A percentile compares a stretch with the other conserved stretches of the same genome.
Evolutionary conservation across 2,113 vertebrate species (phyloP).

Genomic region (Labeo rohita): DNA sequence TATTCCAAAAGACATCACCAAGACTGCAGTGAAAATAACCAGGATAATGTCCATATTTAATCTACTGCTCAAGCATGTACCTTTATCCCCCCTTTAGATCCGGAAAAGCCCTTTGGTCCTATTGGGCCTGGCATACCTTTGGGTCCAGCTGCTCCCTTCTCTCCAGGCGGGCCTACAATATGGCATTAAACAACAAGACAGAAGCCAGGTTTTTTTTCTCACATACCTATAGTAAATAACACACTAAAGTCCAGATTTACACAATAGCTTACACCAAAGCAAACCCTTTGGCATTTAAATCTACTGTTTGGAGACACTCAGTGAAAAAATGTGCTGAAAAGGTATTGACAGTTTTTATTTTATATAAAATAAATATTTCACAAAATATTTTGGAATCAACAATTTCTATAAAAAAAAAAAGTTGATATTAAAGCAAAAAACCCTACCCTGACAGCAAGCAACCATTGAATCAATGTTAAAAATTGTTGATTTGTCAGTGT

Average conservation of each 20-base stretch:
- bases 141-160: conserved; percentile 79
- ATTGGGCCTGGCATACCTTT: conserved; percentile 74
- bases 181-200: conserved; percentile 8
- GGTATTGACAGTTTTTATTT: no score
- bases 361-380: no score
- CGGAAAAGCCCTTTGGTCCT: conserved; percentile 78
- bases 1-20: neutral
- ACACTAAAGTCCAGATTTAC: neutral
- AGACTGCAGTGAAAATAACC: neutral
- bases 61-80: conserved; percentile 64
- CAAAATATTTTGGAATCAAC: no score
- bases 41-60: neutral
- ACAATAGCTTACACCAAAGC: neutral
- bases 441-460: no score
- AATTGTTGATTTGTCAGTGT: no score
- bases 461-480: no score
- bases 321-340: no score
- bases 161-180: conserved; percentile 81
- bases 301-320: neutral
- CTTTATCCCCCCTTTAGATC: conserved; percentile 87
- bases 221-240: neutral
- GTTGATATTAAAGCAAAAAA: no score
- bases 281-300: neutral
- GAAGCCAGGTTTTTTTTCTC: neutral
- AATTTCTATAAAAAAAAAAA: no score